Percentiles rank a stretch among this genome's conserved stretches.
These are phyloP conservation scores for Drusus annulatus DNA, from an alignment of 1,140 invertebrate species.

Conservation along the genomic window DNA sequence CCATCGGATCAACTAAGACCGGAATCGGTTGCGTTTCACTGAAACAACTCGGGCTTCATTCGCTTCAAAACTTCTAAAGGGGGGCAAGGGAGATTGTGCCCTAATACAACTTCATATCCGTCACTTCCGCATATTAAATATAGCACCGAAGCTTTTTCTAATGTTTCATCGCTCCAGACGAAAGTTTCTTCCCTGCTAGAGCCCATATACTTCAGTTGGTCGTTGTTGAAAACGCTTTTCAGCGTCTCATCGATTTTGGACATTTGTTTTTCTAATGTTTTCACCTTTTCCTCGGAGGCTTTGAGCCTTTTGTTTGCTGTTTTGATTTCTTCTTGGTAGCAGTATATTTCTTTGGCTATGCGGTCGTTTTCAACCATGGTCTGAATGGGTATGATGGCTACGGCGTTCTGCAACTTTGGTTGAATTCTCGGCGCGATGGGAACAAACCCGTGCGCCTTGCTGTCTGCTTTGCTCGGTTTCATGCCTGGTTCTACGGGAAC, in stretches of 20 bases:
- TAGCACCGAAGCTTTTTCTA: conserved; percentile 24
- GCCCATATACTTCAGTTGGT: conserved; percentile 32
- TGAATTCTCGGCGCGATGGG: conserved; percentile 27
- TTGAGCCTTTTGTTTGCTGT: background rate
- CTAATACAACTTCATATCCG: conserved; percentile 11
- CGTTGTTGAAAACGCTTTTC: conserved; percentile 29
- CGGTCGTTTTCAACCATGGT: conserved; percentile 15
- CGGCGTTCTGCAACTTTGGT: conserved; percentile 17
- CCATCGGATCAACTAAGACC: conserved; percentile 1
- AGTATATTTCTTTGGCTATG: background rate
- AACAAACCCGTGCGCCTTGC: background rate
- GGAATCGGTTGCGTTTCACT: background rate
- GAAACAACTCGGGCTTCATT: conserved; percentile 24
- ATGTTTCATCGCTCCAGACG: conserved; percentile 2
- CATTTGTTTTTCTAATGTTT: conserved; percentile 21
- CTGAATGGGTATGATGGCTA: conserved; percentile 22
- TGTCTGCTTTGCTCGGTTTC: background rate
- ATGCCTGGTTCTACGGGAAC: background rate
- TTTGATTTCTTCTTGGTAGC: conserved; percentile 31
- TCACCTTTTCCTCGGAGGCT: background rate
- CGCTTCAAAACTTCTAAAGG: background rate
- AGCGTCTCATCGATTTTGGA: conserved; percentile 5
- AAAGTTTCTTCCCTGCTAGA: background rate
- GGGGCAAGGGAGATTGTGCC: conserved; percentile 24
- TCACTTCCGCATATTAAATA: conserved; percentile 20